These are phyloP conservation scores for Cerceris rybyensis DNA, from an alignment of 2,888 invertebrate species.

Conservation along the genomic window DNA sequence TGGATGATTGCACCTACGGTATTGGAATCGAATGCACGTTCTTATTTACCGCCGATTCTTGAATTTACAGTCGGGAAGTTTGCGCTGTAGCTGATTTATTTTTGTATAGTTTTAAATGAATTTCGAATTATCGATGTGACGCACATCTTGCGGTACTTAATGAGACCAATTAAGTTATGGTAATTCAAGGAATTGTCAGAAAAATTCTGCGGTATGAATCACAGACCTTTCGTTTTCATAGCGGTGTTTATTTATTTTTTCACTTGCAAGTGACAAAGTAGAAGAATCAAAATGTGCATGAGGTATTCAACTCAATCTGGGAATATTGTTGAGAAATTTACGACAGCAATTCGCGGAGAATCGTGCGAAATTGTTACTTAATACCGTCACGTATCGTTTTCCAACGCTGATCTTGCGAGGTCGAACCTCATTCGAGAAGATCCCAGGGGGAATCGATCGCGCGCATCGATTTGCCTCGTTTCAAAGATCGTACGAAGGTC, in stretches of 20 bases:
- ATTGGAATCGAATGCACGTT: constrained; percentile 44
- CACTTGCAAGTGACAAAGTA: neutral
- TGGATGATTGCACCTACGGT: constrained; percentile 48
- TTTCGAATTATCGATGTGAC: too few relatives aligned
- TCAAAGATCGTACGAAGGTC: constrained; percentile 45
- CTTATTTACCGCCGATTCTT: constrained; percentile 22
- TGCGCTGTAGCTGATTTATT: too few relatives aligned
- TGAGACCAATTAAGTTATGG: neutral
- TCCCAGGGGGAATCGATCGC: constrained; percentile 49
- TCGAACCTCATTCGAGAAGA: constrained; percentile 32
- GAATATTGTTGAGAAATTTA: constrained; percentile 55
- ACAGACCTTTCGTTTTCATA: neutral
- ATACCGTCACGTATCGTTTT: constrained; percentile 71
- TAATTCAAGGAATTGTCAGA: too few relatives aligned
- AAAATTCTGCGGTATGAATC: too few relatives aligned
- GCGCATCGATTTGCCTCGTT: constrained; percentile 59
- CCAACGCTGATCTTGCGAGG: constrained; percentile 39
- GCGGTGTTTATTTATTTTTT: neutral
- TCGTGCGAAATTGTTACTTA: constrained; percentile 66
- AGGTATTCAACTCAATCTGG: neutral
- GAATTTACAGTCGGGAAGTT: neutral
- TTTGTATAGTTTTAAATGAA: too few relatives aligned
- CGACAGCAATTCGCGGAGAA: constrained; percentile 65
- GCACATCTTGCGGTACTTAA: too few relatives aligned
- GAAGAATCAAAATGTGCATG: neutral